Base-by-base conservation (phyloP, 2,113 vertebrate genomes). In the Tragelaphus strepsiceros region DNA sequence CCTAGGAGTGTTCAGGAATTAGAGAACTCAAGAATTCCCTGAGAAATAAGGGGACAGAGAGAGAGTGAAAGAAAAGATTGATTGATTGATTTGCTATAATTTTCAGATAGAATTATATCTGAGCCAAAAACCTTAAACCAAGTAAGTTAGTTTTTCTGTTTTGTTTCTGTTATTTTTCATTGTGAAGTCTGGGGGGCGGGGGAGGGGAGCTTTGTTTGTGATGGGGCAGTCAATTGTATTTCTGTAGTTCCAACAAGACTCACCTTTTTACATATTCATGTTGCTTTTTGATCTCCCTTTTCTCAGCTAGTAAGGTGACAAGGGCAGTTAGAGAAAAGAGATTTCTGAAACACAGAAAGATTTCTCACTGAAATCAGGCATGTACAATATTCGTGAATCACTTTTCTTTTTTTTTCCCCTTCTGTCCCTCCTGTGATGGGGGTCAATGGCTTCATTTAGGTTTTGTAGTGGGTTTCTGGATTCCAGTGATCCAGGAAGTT, bases 191-290 rank as follows among this genome's bases (percentile, higher is more conserved):
- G 46, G 14, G 30, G 14, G 6, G 6, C 0, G 96, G 98, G 97
- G 71, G 87, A 67, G 89, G 97, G 86, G 96, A 97, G 61, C 89
- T 77, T 97, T 62, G 95, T 64, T 97, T 74, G 67, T 88, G 61
- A 74, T 30, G 89, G 96, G 96, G 92, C 92, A 97, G 96, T 77
- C 93, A 88, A 11, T 96, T 97, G 67, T 78, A 92, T 89, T 97
- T 96, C 84, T 51, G 89, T 62, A 97, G 64, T 92, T 96, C 53
- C 91, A 95, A 97, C 87, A 74, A 92, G 81, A 49, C 78, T 89
- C 91, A 94, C 84, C 94, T 71, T 88, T 91, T 19, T 62, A 92
- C n/a, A 49, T 35, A 64, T 80, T 92, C n/a, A 7, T 30, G 35
- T 12, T 46, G 43, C 84, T 51, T 98, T 96, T 95, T 81, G 95